Conservation (phyloP, 2,888 invertebrate species). For the Linyphia triangularis region DNA sequence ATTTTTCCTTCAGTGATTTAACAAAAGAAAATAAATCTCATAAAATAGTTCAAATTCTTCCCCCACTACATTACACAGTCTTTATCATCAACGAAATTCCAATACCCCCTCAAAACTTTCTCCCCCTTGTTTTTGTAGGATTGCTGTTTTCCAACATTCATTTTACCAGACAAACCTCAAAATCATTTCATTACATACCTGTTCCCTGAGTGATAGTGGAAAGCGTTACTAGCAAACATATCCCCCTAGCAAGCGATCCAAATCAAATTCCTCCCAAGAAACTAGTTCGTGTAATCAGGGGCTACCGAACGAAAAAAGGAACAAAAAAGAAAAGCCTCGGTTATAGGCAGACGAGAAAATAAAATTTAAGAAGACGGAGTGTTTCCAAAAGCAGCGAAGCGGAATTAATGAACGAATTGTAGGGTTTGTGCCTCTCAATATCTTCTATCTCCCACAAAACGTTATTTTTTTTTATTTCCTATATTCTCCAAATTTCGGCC, state of each 20-base stretch:
- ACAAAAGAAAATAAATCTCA: too few relatives aligned
- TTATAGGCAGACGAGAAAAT: conserved; percentile 16
- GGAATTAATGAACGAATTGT: conserved; percentile 70
- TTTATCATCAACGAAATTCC: conserved; percentile 28
- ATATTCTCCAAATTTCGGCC: conserved; percentile 14
- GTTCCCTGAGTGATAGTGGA: not conserved
- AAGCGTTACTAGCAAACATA: not conserved
- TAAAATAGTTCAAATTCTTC: conserved; percentile 27
- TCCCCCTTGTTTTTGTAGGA: too few relatives aligned
- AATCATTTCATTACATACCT: not conserved
- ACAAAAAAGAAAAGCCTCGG: not conserved
- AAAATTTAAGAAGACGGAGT: conserved; percentile 53
- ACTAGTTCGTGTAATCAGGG: conserved; percentile 20
- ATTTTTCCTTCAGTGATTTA: too few relatives aligned
- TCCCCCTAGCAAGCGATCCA: not conserved
- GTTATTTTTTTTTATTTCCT: not conserved
- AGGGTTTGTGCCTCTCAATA: conserved; percentile 53
- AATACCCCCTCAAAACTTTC: too few relatives aligned
- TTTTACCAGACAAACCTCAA: not conserved
- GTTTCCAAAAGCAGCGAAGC: conserved; percentile 51
- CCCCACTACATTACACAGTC: conserved; percentile 16
- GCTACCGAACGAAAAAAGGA: not conserved
- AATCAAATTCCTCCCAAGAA: not conserved
- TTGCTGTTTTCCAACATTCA: too few relatives aligned
- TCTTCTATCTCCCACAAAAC: conserved; percentile 43